Percentiles rank a stretch among this genome's conserved stretches.
These are phyloP conservation scores for Hyphantria cunea DNA, from an alignment of 1,140 invertebrate species.

Conservation along the genomic window DNA sequence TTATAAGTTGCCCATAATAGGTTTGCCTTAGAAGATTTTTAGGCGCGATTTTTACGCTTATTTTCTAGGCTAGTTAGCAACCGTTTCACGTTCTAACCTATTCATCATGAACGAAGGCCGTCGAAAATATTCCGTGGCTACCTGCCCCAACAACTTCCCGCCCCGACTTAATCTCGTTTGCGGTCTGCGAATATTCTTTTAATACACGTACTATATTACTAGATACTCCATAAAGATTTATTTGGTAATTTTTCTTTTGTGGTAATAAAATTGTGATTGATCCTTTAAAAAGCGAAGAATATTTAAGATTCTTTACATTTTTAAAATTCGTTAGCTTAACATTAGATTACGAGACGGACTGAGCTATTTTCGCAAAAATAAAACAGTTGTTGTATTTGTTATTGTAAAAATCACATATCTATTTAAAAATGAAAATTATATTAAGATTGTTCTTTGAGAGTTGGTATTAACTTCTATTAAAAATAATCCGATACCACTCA, in stretches of 20 bases:
- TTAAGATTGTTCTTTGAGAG: no score
- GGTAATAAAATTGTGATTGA: not conserved
- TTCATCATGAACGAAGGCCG: conserved; percentile 46
- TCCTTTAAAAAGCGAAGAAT: not conserved
- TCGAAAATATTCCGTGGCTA: conserved; percentile 38
- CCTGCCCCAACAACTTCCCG: conserved; percentile 42
- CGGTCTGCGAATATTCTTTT: conserved; percentile 38
- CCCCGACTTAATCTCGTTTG: conserved; percentile 47
- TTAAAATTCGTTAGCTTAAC: no score
- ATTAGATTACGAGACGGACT: no score
- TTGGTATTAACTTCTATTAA: no score
- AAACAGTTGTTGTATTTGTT: no score
- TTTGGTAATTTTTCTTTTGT: not conserved
- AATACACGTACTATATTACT: conserved; percentile 12
- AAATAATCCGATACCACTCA: no score
- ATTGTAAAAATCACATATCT: no score
- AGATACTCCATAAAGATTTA: conserved; percentile 11
- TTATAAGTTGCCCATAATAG: conserved; percentile 4
- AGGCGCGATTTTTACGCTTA: conserved; percentile 19
- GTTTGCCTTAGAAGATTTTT: conserved; percentile 29
- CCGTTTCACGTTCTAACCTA: conserved; percentile 41
- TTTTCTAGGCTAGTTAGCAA: conserved; percentile 35
- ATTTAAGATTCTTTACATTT: not conserved
- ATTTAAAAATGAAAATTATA: no score
- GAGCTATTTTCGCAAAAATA: no score